Percentiles rank a stretch among this genome's conserved stretches.
Conservation (phyloP, 2,888 invertebrate species). For the Teinopalpus imperialis region DNA sequence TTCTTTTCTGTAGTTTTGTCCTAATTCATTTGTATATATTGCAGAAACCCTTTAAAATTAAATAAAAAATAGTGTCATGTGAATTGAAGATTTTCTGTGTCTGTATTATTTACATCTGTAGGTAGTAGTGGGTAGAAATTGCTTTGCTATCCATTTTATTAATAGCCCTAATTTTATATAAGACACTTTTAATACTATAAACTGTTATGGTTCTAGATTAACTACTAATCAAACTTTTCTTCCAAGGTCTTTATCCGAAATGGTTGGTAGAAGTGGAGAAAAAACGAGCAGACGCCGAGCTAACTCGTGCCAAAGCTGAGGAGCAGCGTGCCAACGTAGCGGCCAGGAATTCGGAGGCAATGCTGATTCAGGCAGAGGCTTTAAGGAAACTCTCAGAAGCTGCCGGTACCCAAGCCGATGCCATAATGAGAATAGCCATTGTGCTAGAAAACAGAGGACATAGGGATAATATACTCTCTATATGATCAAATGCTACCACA, state of each 20-base stretch:
- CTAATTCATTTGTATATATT: no score
- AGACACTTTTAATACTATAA: no score
- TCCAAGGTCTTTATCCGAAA: slow-evolving; percentile 55
- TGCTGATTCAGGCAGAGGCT: slow-evolving; percentile 54
- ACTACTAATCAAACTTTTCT: no score
- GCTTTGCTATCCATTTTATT: no score
- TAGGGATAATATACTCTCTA: slow-evolving; percentile 36
- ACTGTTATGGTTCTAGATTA: no score
- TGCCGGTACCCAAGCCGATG: slow-evolving; percentile 51
- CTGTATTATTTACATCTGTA: no score
- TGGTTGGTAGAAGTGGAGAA: slow-evolving; percentile 64
- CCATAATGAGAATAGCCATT: slow-evolving; percentile 51
- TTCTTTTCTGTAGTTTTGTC: no score
- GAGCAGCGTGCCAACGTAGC: slow-evolving; percentile 46
- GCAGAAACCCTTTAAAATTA: no score
- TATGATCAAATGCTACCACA: slow-evolving; percentile 26
- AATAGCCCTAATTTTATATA: no score
- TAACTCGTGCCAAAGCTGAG: slow-evolving; percentile 55
- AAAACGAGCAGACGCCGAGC: slow-evolving; percentile 58
- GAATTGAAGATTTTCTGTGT: no score
- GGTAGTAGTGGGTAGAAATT: no score
- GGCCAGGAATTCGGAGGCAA: slow-evolving; percentile 51
- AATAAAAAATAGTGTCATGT: no score
- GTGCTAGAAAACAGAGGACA: slow-evolving; percentile 43
- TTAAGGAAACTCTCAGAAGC: slow-evolving; percentile 54